Conservation (phyloP, 2,113 vertebrate species). For the Colinus virginianus region DNA sequence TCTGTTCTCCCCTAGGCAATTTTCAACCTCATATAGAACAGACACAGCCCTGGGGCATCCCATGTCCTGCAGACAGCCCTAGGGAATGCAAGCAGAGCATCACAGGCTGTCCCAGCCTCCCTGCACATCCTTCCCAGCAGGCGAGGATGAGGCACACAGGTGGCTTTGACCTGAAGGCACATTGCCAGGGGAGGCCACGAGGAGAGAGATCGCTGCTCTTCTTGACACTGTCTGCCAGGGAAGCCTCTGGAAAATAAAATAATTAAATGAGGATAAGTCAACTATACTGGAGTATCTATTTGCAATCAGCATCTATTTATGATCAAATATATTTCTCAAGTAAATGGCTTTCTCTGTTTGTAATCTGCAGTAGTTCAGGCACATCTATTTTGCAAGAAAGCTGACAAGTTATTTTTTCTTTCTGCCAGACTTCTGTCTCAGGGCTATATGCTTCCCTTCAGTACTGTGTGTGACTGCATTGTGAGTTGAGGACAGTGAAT, state of each 20-base stretch:
- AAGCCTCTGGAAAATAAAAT: not conserved
- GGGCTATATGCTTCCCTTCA: not conserved
- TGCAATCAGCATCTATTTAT: not conserved
- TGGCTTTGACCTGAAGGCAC: not conserved
- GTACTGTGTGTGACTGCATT: not conserved
- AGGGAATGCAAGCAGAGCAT: not conserved
- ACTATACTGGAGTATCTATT: not conserved
- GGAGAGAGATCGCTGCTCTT: not conserved
- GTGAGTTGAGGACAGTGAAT: not conserved
- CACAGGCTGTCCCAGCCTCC: not conserved
- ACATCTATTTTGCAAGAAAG: not conserved
- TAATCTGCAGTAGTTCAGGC: not conserved
- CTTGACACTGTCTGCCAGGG: not conserved
- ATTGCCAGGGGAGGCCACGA: not conserved
- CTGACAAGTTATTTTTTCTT: not conserved
- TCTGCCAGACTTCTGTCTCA: not conserved
- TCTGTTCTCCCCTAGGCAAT: not conserved
- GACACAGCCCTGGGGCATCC: fast-evolving
- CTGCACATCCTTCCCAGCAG: not conserved
- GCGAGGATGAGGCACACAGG: fast-evolving
- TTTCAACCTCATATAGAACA: fast-evolving
- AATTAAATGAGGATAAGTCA: not conserved
- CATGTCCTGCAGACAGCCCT: fast-evolving
- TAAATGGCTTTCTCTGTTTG: not conserved
- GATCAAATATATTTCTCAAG: not conserved